Conservation (phyloP, 2,888 invertebrate species). For the Platycheirus rosarum region DNA sequence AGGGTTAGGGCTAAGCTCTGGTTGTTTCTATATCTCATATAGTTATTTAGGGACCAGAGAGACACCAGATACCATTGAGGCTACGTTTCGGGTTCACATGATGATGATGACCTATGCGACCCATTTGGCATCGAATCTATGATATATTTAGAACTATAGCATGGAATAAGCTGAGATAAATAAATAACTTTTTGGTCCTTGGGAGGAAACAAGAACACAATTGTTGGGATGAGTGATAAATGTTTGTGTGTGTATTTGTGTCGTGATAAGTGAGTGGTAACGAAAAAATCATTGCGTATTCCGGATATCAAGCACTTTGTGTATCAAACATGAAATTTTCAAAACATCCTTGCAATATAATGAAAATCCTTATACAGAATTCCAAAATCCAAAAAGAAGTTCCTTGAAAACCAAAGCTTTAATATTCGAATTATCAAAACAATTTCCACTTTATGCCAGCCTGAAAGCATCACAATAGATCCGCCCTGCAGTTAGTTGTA, state of each 20-base stretch:
- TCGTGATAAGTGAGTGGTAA: too few relatives aligned
- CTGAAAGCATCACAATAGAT: neutral
- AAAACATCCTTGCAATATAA: too few relatives aligned
- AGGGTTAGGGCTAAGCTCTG: slow-evolving; percentile 31
- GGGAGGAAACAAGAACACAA: slow-evolving; percentile 33
- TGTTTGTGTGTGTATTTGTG: neutral
- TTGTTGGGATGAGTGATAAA: slow-evolving; percentile 32
- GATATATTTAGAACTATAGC: slow-evolving; percentile 8
- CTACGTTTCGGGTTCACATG: slow-evolving; percentile 58
- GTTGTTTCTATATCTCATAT: slow-evolving; percentile 21
- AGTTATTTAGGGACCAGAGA: slow-evolving; percentile 22
- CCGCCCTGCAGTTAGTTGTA: neutral
- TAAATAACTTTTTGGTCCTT: slow-evolving; percentile 56
- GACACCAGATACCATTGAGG: slow-evolving; percentile 30
- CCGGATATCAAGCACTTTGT: too few relatives aligned
- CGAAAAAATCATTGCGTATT: too few relatives aligned
- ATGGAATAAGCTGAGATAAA: slow-evolving; percentile 52
- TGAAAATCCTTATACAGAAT: too few relatives aligned
- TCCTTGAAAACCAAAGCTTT: too few relatives aligned
- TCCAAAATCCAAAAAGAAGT: too few relatives aligned
- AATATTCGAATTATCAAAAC: too few relatives aligned
- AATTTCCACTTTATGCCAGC: neutral
- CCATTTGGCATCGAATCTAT: slow-evolving; percentile 61
- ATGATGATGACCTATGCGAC: slow-evolving; percentile 67
- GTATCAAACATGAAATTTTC: too few relatives aligned